phyloP scores from a whole-genome alignment of 2,113 vertebrate genomes.

The Oncorhynchus nerka region DNA sequence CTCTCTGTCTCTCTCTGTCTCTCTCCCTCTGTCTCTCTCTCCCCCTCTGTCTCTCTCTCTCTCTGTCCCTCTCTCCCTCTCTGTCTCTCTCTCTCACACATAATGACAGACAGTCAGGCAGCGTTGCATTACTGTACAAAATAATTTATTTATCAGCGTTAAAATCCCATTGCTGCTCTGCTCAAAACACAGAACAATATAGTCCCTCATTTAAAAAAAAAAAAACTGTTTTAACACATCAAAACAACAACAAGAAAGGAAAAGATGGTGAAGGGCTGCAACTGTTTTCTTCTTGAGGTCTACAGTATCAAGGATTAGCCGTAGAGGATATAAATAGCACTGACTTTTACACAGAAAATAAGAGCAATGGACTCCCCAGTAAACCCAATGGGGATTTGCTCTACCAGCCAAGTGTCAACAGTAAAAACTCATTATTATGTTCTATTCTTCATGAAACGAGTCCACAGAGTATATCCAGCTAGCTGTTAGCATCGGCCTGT shows the following conservation, averaged over 20 bases:
- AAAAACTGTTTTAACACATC: neutral
- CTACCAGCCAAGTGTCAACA: neutral
- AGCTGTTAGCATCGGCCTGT: neutral
- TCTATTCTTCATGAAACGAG: neutral
- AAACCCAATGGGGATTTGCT: neutral
- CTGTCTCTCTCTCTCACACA: neutral
- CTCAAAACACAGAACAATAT: conserved; percentile 6
- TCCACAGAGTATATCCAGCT: neutral
- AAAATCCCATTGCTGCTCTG: conserved; percentile 6
- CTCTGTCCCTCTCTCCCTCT: too few relatives aligned
- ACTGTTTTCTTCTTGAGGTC: neutral
- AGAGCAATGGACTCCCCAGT: neutral
- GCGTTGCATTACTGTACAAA: conserved; percentile 9
- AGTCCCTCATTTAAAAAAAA: neutral
- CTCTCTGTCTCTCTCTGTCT: fast-evolving
- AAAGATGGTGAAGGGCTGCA: neutral
- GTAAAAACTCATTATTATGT: neutral
- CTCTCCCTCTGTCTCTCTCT: too few relatives aligned
- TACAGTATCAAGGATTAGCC: neutral
- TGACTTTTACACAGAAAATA: neutral
- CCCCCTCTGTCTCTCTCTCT: too few relatives aligned
- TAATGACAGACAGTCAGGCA: neutral
- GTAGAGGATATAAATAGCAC: neutral
- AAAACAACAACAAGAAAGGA: conserved; percentile 5
- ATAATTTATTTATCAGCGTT: conserved; percentile 5